Percentiles rank a stretch among this genome's conserved stretches.
Evolutionary conservation across 2,113 vertebrate genomes (phyloP).

Genomic region (Calonectris borealis): DNA sequence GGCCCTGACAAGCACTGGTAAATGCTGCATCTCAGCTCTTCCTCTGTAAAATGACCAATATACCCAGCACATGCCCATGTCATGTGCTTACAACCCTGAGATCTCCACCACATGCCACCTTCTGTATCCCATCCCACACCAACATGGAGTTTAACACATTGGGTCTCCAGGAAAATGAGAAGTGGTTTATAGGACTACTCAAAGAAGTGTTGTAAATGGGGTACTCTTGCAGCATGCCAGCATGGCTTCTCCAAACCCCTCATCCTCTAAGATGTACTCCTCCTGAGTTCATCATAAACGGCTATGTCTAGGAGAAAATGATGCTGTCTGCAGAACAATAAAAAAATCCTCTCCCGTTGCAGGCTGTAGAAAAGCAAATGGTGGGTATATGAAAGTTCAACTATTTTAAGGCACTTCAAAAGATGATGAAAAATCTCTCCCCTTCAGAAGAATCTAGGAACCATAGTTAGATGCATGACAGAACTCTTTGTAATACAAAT

Average conservation of each 20-base stretch:
- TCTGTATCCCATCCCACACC: background rate
- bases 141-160: background rate
- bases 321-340: background rate
- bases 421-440: background rate
- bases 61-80: background rate
- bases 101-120: background rate
- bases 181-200: background rate
- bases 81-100: background rate
- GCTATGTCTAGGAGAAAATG: background rate
- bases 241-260: background rate
- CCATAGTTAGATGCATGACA: background rate
- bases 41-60: background rate
- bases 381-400: background rate
- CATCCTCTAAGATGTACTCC: background rate
- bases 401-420: background rate
- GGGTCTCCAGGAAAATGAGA: background rate
- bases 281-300: background rate
- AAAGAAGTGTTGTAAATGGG: background rate
- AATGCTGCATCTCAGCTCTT: background rate
- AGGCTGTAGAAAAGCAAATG: background rate
- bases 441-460: background rate
- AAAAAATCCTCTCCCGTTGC: background rate
- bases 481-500: background rate
- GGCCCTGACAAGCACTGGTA: background rate
- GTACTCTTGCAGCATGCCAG: background rate